Percentiles rank a stretch among this genome's conserved stretches.
Evolutionary conservation across 2,113 vertebrate genomes (phyloP).

Genomic region (Trogon melanurus): DNA sequence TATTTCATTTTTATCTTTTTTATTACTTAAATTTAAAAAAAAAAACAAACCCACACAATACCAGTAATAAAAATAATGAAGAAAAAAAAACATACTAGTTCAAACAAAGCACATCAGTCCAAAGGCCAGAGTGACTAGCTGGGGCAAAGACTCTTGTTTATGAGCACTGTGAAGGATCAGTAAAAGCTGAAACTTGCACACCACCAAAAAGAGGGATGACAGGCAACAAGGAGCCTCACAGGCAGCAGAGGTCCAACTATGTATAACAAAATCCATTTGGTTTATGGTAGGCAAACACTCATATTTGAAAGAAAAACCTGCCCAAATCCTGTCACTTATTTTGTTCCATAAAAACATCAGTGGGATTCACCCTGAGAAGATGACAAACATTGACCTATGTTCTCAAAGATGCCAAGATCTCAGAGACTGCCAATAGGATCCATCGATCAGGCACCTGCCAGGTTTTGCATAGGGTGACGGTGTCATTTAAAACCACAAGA

Average conservation of each 20-base stretch:
- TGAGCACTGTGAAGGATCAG: background rate
- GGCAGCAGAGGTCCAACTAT: background rate
- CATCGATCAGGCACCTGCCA: background rate
- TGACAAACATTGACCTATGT: rapidly evolving
- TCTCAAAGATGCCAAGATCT: background rate
- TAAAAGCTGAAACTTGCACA: background rate
- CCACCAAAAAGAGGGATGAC: background rate
- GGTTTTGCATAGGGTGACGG: background rate
- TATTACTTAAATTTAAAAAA: background rate
- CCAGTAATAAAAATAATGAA: background rate
- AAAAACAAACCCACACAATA: background rate
- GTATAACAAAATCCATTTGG: background rate
- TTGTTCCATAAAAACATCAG: background rate
- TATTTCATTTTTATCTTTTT: background rate
- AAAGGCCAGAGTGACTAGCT: background rate
- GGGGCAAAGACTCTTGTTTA: background rate
- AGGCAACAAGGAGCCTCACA: background rate
- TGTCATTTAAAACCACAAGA: constrained; percentile 39
- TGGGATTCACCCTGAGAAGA: background rate
- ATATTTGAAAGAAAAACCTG: background rate
- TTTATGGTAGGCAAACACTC: background rate
- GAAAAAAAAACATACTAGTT: background rate
- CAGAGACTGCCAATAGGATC: background rate
- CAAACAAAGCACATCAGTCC: background rate
- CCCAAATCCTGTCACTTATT: background rate